These are phyloP conservation scores for Listronotus oregonensis DNA, from an alignment of 1,140 invertebrate species.

Conservation along the genomic window DNA sequence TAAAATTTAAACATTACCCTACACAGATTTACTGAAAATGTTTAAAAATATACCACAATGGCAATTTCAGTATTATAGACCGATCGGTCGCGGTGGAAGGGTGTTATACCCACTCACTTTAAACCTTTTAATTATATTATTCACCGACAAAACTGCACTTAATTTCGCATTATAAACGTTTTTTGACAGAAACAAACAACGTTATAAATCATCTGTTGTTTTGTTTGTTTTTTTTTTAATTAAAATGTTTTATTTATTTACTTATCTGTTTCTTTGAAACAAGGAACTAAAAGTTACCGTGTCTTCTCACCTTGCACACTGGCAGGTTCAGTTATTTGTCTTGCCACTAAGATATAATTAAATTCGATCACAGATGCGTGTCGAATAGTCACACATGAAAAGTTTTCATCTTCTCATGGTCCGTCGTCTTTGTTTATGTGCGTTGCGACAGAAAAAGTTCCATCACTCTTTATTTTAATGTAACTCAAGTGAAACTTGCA, in stretches of 20 bases:
- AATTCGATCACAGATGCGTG: slow-evolving; percentile 30
- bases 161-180: too few species aligned
- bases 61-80: too few species aligned
- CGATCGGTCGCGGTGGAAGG: too few species aligned
- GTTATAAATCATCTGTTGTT: too few species aligned
- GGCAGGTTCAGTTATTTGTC: slow-evolving; percentile 17
- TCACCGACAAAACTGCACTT: too few species aligned
- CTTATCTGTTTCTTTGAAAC: slow-evolving; percentile 12
- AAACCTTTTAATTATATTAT: too few species aligned
- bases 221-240: too few species aligned
- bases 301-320: slow-evolving; percentile 1
- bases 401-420: slow-evolving; percentile 25
- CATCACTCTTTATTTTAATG: slow-evolving; percentile 1
- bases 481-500: background rate
- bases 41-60: too few species aligned
- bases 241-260: background rate
- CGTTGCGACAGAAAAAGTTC: slow-evolving; percentile 8
- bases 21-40: too few species aligned
- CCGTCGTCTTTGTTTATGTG: slow-evolving; percentile 18
- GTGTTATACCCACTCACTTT: too few species aligned
- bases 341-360: slow-evolving; percentile 19
- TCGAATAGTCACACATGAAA: slow-evolving; percentile 31
- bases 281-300: background rate
- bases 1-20: too few species aligned
- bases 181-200: too few species aligned